These are phyloP conservation scores for Peromyscus leucopus DNA, from an alignment of 2,113 vertebrate species.

Conservation along the genomic window DNA sequence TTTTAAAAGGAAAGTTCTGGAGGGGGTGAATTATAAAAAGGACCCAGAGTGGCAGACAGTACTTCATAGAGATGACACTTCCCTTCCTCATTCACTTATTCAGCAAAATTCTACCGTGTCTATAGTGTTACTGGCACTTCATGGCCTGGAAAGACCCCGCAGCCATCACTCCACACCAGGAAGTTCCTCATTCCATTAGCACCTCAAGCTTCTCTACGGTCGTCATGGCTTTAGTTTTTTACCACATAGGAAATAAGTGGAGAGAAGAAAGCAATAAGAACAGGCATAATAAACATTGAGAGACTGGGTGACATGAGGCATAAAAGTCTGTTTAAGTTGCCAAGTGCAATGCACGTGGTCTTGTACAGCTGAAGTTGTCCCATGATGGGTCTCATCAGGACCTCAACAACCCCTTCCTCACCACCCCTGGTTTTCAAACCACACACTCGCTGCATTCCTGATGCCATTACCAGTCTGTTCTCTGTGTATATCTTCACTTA, in stretches of 20 bases:
- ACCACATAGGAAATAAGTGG: background rate
- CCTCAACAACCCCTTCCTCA: background rate
- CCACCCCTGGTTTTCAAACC: background rate
- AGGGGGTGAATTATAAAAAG: background rate
- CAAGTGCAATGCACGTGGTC: background rate
- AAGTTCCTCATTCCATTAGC: background rate
- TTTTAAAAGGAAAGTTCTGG: background rate
- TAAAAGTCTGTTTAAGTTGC: background rate
- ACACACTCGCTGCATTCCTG: background rate
- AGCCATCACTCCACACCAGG: background rate
- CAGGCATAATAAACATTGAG: background rate
- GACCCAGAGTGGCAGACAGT: background rate
- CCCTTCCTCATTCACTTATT: background rate
- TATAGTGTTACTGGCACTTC: background rate
- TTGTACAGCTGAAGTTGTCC: background rate
- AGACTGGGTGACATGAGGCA: background rate
- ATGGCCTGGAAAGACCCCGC: background rate
- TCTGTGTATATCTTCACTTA: background rate
- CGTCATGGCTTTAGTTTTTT: background rate
- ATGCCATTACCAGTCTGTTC: background rate
- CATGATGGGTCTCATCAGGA: background rate
- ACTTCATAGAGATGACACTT: background rate
- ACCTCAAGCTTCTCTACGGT: background rate
- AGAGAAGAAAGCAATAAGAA: background rate
- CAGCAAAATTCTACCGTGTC: background rate